Conservation (phyloP, 2,888 invertebrate species). For the Nomada fabriciana region DNA sequence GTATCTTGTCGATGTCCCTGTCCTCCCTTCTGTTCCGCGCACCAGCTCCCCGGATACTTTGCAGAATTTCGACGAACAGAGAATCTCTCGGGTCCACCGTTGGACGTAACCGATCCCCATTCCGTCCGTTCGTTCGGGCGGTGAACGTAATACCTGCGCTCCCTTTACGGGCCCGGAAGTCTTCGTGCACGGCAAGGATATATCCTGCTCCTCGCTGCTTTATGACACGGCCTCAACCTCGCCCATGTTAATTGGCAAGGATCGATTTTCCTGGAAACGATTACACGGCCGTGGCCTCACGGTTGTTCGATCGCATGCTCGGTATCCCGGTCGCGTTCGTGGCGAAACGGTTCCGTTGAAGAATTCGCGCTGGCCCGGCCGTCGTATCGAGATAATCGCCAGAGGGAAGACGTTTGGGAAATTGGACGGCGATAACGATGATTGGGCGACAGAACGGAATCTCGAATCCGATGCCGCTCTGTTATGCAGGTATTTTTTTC, state of each 20-base stretch:
- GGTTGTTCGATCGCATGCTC: conserved; percentile 52
- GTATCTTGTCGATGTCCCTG: conserved; percentile 6
- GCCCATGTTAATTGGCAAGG: conserved; percentile 63
- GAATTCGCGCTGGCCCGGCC: conserved; percentile 9
- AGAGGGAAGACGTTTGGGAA: conserved; percentile 11
- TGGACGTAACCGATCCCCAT: not conserved
- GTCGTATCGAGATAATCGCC: conserved; percentile 9
- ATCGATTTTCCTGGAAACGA: conserved; percentile 59
- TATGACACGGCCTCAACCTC: conserved; percentile 56
- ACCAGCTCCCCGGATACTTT: not conserved
- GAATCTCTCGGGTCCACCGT: not conserved
- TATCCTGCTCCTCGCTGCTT: conserved; percentile 36
- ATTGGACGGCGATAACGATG: conserved; percentile 30
- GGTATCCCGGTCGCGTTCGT: conserved; percentile 12
- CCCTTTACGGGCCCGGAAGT: conserved; percentile 5
- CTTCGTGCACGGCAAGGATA: conserved; percentile 19
- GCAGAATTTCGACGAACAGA: not conserved
- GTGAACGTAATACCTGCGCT: conserved; percentile 18
- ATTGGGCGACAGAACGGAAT: conserved; percentile 16
- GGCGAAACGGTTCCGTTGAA: not conserved
- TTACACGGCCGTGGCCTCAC: conserved; percentile 57
- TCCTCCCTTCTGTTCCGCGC: not conserved
- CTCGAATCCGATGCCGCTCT: not conserved
- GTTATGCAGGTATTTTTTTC: too few species aligned
- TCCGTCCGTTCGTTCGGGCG: conserved; percentile 17